phyloP scores from a whole-genome alignment of 2,888 invertebrate species.

The Leptarthrus brevirostris region DNA sequence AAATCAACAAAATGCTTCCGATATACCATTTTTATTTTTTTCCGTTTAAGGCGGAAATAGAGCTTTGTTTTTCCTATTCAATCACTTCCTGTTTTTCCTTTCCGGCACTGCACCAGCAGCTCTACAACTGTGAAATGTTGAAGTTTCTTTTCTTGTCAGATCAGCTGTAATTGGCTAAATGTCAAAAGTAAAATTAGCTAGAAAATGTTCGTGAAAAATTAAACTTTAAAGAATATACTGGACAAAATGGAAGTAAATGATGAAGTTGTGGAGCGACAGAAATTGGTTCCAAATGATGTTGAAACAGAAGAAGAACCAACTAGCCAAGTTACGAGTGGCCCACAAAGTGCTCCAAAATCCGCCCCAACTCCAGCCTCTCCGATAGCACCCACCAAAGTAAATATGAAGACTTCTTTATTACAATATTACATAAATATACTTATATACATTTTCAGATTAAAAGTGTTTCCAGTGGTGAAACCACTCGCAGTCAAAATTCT shows the following conservation, averaged over 20 bases:
- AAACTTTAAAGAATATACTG: background rate
- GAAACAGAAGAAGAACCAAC: slow-evolving; percentile 65
- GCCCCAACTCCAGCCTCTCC: slow-evolving; percentile 61
- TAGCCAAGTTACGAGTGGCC: slow-evolving; percentile 58
- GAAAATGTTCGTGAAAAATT: too few relatives aligned
- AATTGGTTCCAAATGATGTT: slow-evolving; percentile 65
- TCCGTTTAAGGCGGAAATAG: too few relatives aligned
- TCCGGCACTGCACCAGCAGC: too few relatives aligned
- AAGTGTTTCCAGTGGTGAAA: slow-evolving; percentile 65
- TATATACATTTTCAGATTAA: slow-evolving; percentile 61
- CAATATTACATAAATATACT: background rate
- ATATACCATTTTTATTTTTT: too few relatives aligned
- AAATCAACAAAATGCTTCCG: too few relatives aligned
- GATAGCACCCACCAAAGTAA: slow-evolving; percentile 60
- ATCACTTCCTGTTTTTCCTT: too few relatives aligned
- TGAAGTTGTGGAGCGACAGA: slow-evolving; percentile 67
- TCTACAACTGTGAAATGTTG: too few relatives aligned
- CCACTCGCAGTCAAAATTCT: slow-evolving; percentile 66
- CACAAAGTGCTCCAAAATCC: slow-evolving; percentile 62
- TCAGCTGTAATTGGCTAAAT: too few relatives aligned
- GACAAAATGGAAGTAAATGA: slow-evolving; percentile 65
- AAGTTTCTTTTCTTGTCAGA: too few relatives aligned
- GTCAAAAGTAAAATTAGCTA: too few relatives aligned
- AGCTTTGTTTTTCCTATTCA: too few relatives aligned
- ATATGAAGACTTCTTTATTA: background rate